Base-by-base conservation (phyloP, 2,888 invertebrate genomes). In the Helicoverpa assulta region DNA sequence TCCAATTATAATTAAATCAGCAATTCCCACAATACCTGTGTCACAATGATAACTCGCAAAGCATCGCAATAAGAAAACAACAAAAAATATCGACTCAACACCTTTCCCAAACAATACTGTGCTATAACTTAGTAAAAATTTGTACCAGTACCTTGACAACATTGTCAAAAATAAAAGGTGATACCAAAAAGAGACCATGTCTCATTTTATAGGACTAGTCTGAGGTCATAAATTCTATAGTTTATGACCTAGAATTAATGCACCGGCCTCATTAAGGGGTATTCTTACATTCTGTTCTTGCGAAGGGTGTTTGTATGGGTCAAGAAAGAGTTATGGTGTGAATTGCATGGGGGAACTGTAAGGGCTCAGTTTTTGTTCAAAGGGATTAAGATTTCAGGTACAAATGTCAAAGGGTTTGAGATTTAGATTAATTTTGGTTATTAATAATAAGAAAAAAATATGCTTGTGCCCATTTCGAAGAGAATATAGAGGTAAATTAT, bases 211-310 rank as follows among this genome's bases (percentile, higher is more conserved):
- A 92, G 93, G 90, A 92, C 95, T 89, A 91, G 92, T 91, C 83
- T 75, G 62, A 84, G 83, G 69, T 71, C 89, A 93, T 95, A 95
- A 95, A 95, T 94, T 92, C 87, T 83, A 85, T 88, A 95, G 86
- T 95, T 95, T 95, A 95, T 95, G 93, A 90, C 87, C 93, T 94
- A 94, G 94, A 95, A 94, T 94, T 94, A 94, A 95, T 93, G 90
- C 89, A 88, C 85, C 85, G 85, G 87, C 88, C 93, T 95, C 95
- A 95, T 95, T 95, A 95, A 92, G 82, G 92, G 89, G 91, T 91
- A 95, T 95, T 95, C 95, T 95, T 93, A 81, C 78, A 87, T 59
- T 71, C 50, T 60, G 60, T 64, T 73, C 70, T 84, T 70, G 74
- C 73, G 83, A 86, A 75, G 90, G 91, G 90, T 91, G 89, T 91